Base-by-base conservation (phyloP, 35 echinoderm and acorn worm species). In the Anneissia japonica region DNA sequence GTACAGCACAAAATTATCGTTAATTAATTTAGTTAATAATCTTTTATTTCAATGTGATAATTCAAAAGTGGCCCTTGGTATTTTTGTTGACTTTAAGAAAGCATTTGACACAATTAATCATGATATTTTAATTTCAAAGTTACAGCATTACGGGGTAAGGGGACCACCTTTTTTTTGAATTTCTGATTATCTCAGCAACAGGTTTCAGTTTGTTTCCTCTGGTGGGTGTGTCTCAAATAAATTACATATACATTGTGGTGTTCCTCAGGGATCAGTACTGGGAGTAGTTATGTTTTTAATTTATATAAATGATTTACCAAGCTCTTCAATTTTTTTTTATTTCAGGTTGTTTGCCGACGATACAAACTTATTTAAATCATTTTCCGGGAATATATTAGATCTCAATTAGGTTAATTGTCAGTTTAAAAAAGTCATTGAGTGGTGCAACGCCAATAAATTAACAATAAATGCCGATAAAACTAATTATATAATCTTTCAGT, bases 21-120 rank as follows among this genome's bases (percentile, higher is more conserved):
- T 77, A 3, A 77, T 77, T 9, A 77, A 77, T 77, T 77, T 77
- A 37, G 75, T 77, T 32, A 77, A 77, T 31, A 4, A 77, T 37
- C 75, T 77, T 35, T 23, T 75, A n/a, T 7, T 32, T 16, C 75
- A 77, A 77, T 35, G 30, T 23, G 75, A 77, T 37, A 13, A 77
- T 77, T 3, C 19, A 14, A 77, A 77, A 16, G 26, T 9, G 30
- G 6, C 75, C 3, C 30, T 77, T 77, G 75, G 75, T 26, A 32
- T 77, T 10, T 77, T 77, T 32, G 33, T 77, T 32, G 12, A 77
- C 21, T 77, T 77, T 37, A 77, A 13, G 35, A 77, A 77, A 77
- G 75, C 75, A 32, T 77, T 77, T 26, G 75, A 77, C 30, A 77
- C 75, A 11, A 77, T 77, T 77, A 77, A 77, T 77, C 75, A 77